phyloP scores from a whole-genome alignment of 2,888 invertebrate genomes.

The Teleogryllus oceanicus region DNA sequence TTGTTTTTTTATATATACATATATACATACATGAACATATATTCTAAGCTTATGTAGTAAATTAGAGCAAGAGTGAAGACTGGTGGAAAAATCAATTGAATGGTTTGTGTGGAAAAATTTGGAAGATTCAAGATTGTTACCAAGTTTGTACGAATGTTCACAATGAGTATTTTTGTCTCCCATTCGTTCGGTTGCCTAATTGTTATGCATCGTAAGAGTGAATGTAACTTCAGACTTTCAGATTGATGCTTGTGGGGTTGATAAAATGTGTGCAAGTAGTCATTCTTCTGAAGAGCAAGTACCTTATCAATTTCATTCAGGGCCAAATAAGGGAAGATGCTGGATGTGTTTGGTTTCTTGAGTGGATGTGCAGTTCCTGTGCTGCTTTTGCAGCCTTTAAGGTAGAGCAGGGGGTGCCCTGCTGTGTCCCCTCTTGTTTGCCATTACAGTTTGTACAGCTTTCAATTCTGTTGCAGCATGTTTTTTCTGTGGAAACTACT shows the following conservation, averaged over 20 bases:
- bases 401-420: background rate
- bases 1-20: no score
- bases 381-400: background rate
- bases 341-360: no score
- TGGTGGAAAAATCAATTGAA: constrained; percentile 10
- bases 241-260: background rate
- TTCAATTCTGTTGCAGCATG: constrained; percentile 6
- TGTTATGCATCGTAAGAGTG: background rate
- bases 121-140: constrained; percentile 1
- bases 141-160: background rate
- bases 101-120: background rate
- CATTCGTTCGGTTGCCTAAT: background rate
- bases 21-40: background rate
- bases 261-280: background rate
- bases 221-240: no score
- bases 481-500: background rate
- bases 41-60: background rate
- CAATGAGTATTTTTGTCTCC: background rate
- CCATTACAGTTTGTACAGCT: constrained; percentile 1
- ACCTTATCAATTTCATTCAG: no score
- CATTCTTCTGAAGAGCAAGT: no score
- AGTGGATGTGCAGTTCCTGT: background rate
- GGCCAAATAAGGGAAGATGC: no score
- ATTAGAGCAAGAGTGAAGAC: constrained; percentile 9
- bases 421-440: background rate